phyloP scores from a whole-genome alignment of 2,888 invertebrate genomes.

The Adelphocoris suturalis region DNA sequence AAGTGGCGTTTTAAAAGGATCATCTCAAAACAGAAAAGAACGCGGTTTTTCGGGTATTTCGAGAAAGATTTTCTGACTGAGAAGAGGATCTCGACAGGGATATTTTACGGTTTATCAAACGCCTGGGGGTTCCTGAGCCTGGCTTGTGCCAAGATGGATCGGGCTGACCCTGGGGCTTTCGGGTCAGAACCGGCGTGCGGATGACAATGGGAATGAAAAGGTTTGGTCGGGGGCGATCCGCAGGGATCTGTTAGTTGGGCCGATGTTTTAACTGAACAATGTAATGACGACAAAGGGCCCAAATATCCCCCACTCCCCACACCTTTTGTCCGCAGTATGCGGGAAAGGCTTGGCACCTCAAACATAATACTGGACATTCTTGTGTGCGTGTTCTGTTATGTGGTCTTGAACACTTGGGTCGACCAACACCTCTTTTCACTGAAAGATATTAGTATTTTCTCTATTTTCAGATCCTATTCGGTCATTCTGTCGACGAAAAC shows the following conservation, averaged over 20 bases:
- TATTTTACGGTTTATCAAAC: background rate
- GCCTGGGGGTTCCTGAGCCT: background rate
- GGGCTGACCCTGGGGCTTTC: background rate
- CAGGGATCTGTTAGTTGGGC: constrained; percentile 3
- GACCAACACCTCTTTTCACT: background rate
- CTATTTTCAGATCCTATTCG: too few species aligned
- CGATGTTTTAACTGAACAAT: constrained; percentile 27
- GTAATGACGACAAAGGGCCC: constrained; percentile 2
- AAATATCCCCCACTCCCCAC: background rate
- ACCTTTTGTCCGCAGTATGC: background rate
- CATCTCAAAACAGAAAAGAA: background rate
- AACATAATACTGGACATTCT: constrained; percentile 1
- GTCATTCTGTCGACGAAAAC: too few species aligned
- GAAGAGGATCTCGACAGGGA: background rate
- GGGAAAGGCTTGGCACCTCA: background rate
- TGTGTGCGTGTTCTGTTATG: background rate
- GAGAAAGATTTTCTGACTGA: background rate
- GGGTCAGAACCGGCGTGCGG: background rate
- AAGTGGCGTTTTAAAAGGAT: constrained; percentile 51
- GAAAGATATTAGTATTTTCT: background rate
- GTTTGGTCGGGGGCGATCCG: background rate
- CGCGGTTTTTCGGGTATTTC: background rate
- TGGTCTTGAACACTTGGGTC: background rate
- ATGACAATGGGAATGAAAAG: background rate
- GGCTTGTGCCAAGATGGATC: constrained; percentile 35